Evolutionary conservation across 2,113 vertebrate species (phyloP), one percentile per base, ranked within the genome.

Genomic region (Xenus cinereus): DNA sequence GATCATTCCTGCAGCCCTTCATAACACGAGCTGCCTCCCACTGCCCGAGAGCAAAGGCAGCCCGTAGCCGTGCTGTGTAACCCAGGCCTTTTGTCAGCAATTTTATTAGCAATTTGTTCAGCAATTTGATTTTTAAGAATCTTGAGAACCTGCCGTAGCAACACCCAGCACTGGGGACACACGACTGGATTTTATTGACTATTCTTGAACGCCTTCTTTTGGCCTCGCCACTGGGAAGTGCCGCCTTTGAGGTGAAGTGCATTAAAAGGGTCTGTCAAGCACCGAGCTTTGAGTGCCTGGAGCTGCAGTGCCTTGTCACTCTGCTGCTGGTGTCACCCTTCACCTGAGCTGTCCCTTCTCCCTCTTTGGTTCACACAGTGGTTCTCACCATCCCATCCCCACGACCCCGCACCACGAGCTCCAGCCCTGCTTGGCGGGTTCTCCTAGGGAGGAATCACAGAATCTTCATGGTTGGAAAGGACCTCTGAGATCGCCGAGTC

Each of bases 71-170:
- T 12, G 21, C 19, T 26, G 7, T 1, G 6, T n/a, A 76, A 51
- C 33, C 46, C 46, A 19, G 33, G 39, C 35, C 24, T 45, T 30
- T 48, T 23, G 46, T 22, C 46, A 48, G 46, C 10, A 22, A 48
- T 48, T 48, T 12, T 48, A 48, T 48, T 48, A 48, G 46, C 46
- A 48, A 23, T 48, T 48, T 21, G 27, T 5, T 37, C n/a, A 74
- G 45, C 45, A 73, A 8, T 51, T 87, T 62, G 6, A 48, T 45
- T 66, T 43, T 35, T 35, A 51, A 60, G 30, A 50, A 28, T 50
- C 39, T 32, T 3, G 23, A 71, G 24, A 78, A 33, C 39, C 7
- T 0, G 0, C 1, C 0, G 48, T 7, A 78, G 41, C 28, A 30
- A 45, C 3, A 26, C 32, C 15, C 66, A 89, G 60, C 66, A 39